Percentiles rank a stretch among this genome's conserved stretches.
These are phyloP conservation scores for Pseudococcus longispinus DNA, from an alignment of 2,888 invertebrate species.

Conservation along the genomic window DNA sequence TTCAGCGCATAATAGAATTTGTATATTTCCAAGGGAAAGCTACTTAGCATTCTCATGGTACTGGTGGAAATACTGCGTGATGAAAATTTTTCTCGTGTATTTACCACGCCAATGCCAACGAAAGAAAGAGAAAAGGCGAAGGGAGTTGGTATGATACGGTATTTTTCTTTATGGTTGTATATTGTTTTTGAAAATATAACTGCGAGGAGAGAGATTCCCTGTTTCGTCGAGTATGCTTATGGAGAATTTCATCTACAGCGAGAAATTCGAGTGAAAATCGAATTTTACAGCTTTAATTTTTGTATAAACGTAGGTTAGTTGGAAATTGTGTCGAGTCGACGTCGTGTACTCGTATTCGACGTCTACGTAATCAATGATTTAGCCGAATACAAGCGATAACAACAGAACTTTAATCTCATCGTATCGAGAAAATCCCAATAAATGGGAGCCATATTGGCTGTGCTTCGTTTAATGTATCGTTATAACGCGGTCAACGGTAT, in stretches of 20 bases:
- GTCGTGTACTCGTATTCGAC: too few species aligned
- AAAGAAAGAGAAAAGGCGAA: not conserved
- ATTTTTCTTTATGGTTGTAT: not conserved
- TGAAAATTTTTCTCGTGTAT: not conserved
- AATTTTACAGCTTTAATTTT: too few species aligned
- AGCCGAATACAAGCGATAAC: not conserved
- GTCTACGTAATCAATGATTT: not conserved
- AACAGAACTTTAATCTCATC: not conserved
- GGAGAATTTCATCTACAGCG: too few species aligned
- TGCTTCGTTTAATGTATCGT: not conserved
- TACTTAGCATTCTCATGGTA: not conserved
- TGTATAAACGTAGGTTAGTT: too few species aligned
- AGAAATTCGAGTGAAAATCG: too few species aligned
- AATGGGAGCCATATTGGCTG: not conserved
- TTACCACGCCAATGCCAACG: not conserved
- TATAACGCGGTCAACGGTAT: conserved; percentile 4
- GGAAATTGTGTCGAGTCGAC: too few species aligned
- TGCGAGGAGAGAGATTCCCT: too few species aligned
- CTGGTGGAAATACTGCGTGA: not conserved
- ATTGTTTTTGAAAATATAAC: too few species aligned
- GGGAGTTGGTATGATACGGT: not conserved
- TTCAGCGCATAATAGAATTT: conserved; percentile 11
- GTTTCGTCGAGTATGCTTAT: too few species aligned
- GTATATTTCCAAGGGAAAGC: not conserved
- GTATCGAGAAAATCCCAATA: not conserved